phyloP scores from a whole-genome alignment of 2,888 invertebrate species.

The Tolmerus cingulatus region DNA sequence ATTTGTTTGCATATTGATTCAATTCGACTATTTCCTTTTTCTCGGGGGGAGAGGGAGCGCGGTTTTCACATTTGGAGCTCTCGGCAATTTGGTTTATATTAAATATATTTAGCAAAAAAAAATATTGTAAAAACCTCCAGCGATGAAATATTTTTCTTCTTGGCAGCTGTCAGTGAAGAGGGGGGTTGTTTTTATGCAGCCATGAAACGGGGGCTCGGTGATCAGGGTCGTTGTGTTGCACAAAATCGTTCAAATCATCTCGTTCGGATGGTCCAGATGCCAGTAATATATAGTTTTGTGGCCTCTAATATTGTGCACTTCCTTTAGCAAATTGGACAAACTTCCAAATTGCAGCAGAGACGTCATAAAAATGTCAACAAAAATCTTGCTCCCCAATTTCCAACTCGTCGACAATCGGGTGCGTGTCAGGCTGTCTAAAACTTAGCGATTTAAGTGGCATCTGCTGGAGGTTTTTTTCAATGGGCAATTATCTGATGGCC shows the following conservation, averaged over 20 bases:
- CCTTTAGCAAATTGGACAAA: background rate
- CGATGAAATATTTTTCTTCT: background rate
- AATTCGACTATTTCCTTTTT: background rate
- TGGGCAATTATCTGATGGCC: background rate
- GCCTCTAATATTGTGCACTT: background rate
- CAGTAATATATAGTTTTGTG: background rate
- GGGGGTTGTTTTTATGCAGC: slow-evolving; percentile 13
- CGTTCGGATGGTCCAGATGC: background rate
- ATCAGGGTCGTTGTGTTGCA: background rate
- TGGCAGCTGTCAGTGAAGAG: background rate
- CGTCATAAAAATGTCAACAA: slow-evolving; percentile 26
- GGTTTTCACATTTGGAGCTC: background rate
- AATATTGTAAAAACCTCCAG: background rate
- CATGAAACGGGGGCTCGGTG: background rate
- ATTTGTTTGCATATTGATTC: slow-evolving; percentile 69
- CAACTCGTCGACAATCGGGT: slow-evolving; percentile 14
- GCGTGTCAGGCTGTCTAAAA: background rate
- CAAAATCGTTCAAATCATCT: background rate
- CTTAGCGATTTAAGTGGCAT: background rate
- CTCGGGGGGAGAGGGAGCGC: background rate
- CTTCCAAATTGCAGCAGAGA: background rate
- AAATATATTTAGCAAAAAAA: background rate
- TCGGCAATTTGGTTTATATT: background rate
- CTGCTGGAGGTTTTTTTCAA: background rate
- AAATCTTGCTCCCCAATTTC: background rate